These are phyloP conservation scores for Ferrisia virgata DNA, from an alignment of 2,888 invertebrate species.

Conservation along the genomic window DNA sequence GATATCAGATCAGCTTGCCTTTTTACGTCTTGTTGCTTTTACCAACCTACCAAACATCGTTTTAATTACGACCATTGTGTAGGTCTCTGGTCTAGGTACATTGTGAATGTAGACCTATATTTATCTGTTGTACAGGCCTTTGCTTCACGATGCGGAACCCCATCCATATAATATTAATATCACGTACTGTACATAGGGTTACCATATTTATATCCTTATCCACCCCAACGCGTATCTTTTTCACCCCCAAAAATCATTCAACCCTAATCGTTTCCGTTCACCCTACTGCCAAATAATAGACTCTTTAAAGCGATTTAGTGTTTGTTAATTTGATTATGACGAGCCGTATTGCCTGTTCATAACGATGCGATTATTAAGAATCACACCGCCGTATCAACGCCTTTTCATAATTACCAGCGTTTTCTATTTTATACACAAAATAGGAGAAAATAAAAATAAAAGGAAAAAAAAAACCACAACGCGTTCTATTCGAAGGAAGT, in stretches of 20 bases:
- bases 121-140: neutral
- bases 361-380: slow-evolving; percentile 24
- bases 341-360: slow-evolving; percentile 40
- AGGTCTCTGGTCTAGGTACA: neutral
- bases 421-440: neutral
- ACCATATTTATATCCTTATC: neutral
- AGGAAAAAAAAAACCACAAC: neutral
- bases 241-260: slow-evolving; percentile 40
- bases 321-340: slow-evolving; percentile 43
- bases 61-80: slow-evolving; percentile 40
- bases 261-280: slow-evolving; percentile 38
- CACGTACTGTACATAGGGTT: slow-evolving; percentile 26
- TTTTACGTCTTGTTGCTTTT: neutral
- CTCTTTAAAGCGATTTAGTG: slow-evolving; percentile 42
- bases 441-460: neutral
- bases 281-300: slow-evolving; percentile 36
- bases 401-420: neutral
- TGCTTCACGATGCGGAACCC: slow-evolving; percentile 32
- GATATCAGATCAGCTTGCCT: neutral
- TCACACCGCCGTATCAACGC: slow-evolving; percentile 4
- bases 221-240: slow-evolving; percentile 17
- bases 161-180: no score
- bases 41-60: slow-evolving; percentile 27
- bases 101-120: no score
- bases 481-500: neutral